Base-by-base conservation (phyloP, 2,888 invertebrate genomes). In the Ectobius pallidus region DNA sequence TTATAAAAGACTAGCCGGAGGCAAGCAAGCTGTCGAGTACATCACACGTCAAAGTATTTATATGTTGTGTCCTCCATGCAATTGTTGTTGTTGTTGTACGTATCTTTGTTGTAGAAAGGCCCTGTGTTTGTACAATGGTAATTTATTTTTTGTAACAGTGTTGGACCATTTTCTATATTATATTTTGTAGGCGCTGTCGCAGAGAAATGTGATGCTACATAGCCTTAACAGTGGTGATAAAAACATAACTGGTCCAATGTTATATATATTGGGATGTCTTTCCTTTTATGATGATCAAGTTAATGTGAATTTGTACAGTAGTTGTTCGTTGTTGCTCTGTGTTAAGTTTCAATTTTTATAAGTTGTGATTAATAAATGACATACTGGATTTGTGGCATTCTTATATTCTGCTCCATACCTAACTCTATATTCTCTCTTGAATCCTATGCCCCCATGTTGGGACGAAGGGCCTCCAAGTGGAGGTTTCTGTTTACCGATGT, bases 1-100 rank as follows among this genome's bases (percentile, higher is more conserved):
- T 81, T 87, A 82, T 88, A 86, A 85, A 76, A 25, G n/a, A 9
- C 30, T 1, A 7, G 25, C 3, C n/a, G n/a, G n/a, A n/a, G n/a
- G n/a, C n/a, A n/a, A n/a, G n/a, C n/a, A n/a, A n/a, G n/a, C n/a
- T n/a, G n/a, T n/a, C n/a, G n/a, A n/a, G n/a, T n/a, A n/a, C n/a
- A n/a, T n/a, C n/a, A n/a, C n/a, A n/a, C n/a, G n/a, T n/a, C n/a
- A n/a, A n/a, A n/a, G n/a, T n/a, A n/a, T n/a, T n/a, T n/a, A n/a
- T n/a, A n/a, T n/a, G n/a, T n/a, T n/a, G n/a, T n/a, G n/a, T n/a
- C n/a, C n/a, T n/a, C n/a, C n/a, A n/a, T n/a, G n/a, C n/a, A n/a
- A n/a, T n/a, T n/a, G n/a, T n/a, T 11, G 11, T 34, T 34, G 34
- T 34, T 34, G 55, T 55, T 55, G 55, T 55, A 25, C 27, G 27